A percentile compares a stretch with the other conserved stretches of the same genome.
These are phyloP conservation scores for Sporophila hypoxantha DNA, from an alignment of 2,113 vertebrate species.

Conservation along the genomic window DNA sequence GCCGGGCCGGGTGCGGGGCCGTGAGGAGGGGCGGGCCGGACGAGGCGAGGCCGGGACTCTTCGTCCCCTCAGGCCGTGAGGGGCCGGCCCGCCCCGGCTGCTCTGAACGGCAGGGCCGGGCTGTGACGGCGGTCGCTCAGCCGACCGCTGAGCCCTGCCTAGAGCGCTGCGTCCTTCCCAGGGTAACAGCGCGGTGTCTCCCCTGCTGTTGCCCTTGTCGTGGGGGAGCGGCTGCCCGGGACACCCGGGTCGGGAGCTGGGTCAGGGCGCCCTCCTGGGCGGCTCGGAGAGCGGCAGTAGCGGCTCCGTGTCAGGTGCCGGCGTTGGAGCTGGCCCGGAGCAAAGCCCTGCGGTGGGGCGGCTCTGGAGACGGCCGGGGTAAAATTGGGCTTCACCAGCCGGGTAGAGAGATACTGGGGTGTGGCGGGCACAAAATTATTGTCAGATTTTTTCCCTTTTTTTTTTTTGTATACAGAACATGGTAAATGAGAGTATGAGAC, in stretches of 20 bases:
- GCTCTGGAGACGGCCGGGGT: background rate
- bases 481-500: too few species aligned
- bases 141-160: background rate
- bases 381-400: background rate
- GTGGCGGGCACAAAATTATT: fast-evolving
- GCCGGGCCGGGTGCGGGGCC: background rate
- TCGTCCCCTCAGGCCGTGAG: background rate
- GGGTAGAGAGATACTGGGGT: background rate
- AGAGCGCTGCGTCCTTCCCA: fast-evolving
- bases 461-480: fast-evolving
- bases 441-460: background rate
- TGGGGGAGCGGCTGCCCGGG: background rate
- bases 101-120: too few species aligned
- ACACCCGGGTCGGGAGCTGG: fast-evolving
- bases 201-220: background rate
- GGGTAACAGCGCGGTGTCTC: fast-evolving
- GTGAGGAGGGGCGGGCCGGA: too few species aligned
- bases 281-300: fast-evolving
- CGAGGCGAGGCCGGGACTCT: too few species aligned
- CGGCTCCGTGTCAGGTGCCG: background rate
- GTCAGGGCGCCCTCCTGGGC: background rate
- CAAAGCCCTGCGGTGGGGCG: background rate
- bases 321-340: background rate
- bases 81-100: too few species aligned
- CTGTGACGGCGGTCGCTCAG: background rate